These are phyloP conservation scores for Micromys minutus DNA, from an alignment of 2,113 vertebrate genomes.

Conservation along the genomic window DNA sequence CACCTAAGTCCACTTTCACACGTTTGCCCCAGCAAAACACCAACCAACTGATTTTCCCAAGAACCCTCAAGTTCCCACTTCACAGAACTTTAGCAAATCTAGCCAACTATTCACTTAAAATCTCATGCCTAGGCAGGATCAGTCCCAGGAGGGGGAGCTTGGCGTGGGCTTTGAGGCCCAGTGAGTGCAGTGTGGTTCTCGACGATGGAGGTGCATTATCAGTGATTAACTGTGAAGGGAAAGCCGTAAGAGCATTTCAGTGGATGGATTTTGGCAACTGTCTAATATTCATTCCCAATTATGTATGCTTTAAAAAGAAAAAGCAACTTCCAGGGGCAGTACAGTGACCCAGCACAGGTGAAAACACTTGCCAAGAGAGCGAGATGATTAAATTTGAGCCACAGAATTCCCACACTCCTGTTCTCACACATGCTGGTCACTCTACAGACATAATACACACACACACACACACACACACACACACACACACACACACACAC, in stretches of 20 bases:
- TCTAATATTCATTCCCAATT: not conserved
- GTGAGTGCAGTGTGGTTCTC: not conserved
- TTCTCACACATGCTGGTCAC: not conserved
- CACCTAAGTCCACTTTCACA: too few species aligned
- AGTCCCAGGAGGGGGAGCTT: not conserved
- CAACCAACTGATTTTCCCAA: too few species aligned
- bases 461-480: too few species aligned
- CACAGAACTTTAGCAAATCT: not conserved
- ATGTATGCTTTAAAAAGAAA: not conserved
- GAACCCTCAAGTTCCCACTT: too few species aligned
- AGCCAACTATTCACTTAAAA: not conserved
- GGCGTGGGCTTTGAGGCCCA: not conserved
- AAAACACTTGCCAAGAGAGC: not conserved
- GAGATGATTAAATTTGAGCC: not conserved
- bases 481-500: too few species aligned
- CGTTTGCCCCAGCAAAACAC: too few species aligned
- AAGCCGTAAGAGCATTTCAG: not conserved
- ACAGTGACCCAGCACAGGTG: not conserved
- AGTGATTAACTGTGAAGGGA: constrained; percentile 8
- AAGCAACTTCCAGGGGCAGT: not conserved
- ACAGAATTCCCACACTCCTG: not conserved
- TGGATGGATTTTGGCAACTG: not conserved
- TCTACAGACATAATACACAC: not conserved
- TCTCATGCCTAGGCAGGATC: not conserved
- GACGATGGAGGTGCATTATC: not conserved